Conservation (phyloP, 1,140 invertebrate species). For the Drosophila azteca region DNA sequence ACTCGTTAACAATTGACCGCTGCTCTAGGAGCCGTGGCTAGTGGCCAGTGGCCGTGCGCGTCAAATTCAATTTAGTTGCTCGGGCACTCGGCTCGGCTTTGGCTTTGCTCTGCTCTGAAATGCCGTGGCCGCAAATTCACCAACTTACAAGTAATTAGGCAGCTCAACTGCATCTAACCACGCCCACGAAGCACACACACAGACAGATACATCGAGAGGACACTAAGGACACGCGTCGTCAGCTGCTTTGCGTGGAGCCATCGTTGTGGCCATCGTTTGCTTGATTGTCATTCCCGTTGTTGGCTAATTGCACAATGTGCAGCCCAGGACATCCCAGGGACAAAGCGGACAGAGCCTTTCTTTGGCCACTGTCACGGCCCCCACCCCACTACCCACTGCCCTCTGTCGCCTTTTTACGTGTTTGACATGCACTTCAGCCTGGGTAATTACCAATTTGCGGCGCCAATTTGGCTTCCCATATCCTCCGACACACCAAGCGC, state of each 20-base stretch:
- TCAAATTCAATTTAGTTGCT: constrained; percentile 79
- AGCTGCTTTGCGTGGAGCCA: constrained; percentile 56
- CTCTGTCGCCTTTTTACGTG: constrained; percentile 68
- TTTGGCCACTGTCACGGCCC: constrained; percentile 10
- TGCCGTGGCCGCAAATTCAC: constrained; percentile 73
- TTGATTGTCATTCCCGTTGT: constrained; percentile 64
- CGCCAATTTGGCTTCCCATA: constrained; percentile 73
- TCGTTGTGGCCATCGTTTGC: constrained; percentile 43
- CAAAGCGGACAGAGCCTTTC: constrained; percentile 7
- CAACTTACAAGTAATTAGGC: constrained; percentile 83
- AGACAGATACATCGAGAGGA: constrained; percentile 5
- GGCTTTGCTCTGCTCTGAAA: constrained; percentile 20
- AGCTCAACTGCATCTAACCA: constrained; percentile 59
- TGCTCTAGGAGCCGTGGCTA: not conserved
- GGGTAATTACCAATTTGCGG: constrained; percentile 79
- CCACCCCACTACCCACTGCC: not conserved
- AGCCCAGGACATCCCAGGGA: constrained; percentile 5
- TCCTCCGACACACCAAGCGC: constrained; percentile 30
- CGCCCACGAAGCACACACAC: constrained; percentile 1
- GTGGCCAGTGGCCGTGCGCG: constrained; percentile 16
- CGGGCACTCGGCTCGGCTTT: constrained; percentile 3
- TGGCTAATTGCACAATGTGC: constrained; percentile 77
- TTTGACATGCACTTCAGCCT: constrained; percentile 75
- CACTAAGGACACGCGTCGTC: constrained; percentile 65
- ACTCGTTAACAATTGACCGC: constrained; percentile 63